Evolutionary conservation across 2,888 invertebrate genomes (phyloP).

Genomic region (Dioctria rufipes): DNA sequence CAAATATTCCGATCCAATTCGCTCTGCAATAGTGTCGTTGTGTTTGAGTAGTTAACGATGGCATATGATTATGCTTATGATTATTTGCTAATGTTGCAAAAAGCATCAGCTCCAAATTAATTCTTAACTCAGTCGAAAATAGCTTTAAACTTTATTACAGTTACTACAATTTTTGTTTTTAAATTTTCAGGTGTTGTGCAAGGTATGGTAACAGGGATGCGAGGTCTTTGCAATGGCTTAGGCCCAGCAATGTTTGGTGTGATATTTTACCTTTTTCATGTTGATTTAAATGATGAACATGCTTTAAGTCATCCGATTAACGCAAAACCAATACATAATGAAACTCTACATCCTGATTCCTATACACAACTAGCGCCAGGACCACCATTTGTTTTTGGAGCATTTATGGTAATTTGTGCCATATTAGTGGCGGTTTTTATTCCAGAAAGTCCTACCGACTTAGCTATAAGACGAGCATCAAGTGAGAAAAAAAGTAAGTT

Average conservation of each 20-base stretch:
- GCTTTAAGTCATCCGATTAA: slow-evolving; percentile 60
- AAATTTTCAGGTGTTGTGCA: slow-evolving; percentile 81
- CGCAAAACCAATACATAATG: slow-evolving; percentile 68
- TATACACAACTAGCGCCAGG: slow-evolving; percentile 89
- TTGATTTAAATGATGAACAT: slow-evolving; percentile 91
- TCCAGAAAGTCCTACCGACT: slow-evolving; percentile 76
- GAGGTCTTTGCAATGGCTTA: slow-evolving; percentile 97
- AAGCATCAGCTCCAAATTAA: too few relatives aligned
- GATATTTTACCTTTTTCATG: slow-evolving; percentile 98
- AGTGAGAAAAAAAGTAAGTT: slow-evolving; percentile 76
- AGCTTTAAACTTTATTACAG: background rate
- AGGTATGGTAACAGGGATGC: slow-evolving; percentile 99
- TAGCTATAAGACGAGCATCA: slow-evolving; percentile 70
- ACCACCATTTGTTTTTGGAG: slow-evolving; percentile 98
- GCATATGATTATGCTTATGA: too few relatives aligned
- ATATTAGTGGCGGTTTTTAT: slow-evolving; percentile 92
- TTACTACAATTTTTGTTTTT: background rate
- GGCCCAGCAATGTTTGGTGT: slow-evolving; percentile 99
- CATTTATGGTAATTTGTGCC: slow-evolving; percentile 95
- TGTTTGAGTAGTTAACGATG: too few relatives aligned
- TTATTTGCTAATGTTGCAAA: too few relatives aligned
- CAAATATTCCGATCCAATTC: too few relatives aligned
- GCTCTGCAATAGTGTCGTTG: too few relatives aligned
- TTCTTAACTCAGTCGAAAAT: too few relatives aligned
- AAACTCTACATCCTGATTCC: slow-evolving; percentile 69